A percentile compares a stretch with the other conserved stretches of the same genome.
phyloP scores from a whole-genome alignment of 2,113 vertebrate genomes.

The Malurus elegans region DNA sequence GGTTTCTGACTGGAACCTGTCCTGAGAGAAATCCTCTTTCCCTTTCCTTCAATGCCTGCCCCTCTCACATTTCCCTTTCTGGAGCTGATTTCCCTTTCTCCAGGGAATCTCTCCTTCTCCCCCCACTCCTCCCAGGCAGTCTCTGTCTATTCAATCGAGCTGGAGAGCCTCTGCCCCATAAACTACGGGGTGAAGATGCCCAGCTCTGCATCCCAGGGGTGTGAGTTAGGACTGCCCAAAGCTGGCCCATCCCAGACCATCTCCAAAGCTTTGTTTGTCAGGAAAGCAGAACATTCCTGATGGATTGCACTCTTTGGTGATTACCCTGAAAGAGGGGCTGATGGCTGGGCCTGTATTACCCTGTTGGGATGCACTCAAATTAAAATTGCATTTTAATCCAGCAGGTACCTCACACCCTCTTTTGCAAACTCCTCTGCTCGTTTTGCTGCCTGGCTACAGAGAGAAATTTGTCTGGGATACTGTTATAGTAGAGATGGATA shows the following conservation, averaged over 20 bases:
- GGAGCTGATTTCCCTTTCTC: background rate
- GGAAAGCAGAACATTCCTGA: background rate
- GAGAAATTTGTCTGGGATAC: background rate
- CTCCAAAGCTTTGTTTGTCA: background rate
- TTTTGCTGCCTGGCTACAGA: background rate
- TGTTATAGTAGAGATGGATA: too few relatives aligned
- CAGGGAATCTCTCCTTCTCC: background rate
- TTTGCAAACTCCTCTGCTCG: background rate
- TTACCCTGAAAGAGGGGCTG: background rate
- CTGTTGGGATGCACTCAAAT: background rate
- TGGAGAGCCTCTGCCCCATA: background rate
- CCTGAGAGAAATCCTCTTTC: background rate
- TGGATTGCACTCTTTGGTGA: background rate
- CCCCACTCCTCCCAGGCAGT: background rate
- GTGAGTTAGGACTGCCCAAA: background rate
- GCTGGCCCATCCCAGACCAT: background rate
- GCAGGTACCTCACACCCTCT: background rate
- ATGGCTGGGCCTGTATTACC: background rate
- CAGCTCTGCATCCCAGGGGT: background rate
- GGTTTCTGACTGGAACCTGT: background rate
- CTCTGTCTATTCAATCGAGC: background rate
- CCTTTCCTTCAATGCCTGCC: too few relatives aligned
- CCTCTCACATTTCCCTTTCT: too few relatives aligned
- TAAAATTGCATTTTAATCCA: too few relatives aligned
- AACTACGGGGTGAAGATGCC: background rate